Evolutionary conservation across 2,888 invertebrate genomes (phyloP), one percentile per base, ranked within the genome.

Genomic region (Bembecia ichneumoniformis): DNA sequence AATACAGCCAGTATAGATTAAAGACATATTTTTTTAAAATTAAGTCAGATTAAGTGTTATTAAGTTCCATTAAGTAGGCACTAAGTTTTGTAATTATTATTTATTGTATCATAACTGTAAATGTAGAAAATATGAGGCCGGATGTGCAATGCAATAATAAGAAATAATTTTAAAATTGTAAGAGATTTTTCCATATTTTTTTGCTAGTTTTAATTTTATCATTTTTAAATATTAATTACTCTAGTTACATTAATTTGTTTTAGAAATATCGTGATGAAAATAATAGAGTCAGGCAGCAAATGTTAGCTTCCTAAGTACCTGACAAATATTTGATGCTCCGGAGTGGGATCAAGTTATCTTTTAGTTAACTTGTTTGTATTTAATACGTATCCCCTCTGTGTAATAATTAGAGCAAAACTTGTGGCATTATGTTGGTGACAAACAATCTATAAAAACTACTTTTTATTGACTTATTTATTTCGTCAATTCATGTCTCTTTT

Each of bases 111-210:
- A 28, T 51, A 50, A 48, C 44, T 47, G 16, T 54, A 49, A 48
- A 53, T 55, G 47, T 49, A 55, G 59, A 55, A 40, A 57, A 59
- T 49, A 57, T 69, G 70, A 68, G 86, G 86, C 86, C 86, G 86
- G 86, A 74, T 62, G 86, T 86, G 86, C 86, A 86, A 86, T 86
- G 77, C 82, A 86, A 86, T 75, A 76, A 70, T 82, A 82, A 72
- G 53, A 48, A 13, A 45, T 45, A 46, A 13, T 40, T 28, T 28
- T 28, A 28, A 28, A 28, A 28, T 28, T 28, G 5, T 28, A 28
- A 28, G 7, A 7, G 9, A n/a, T n/a, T 28, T 28, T 28, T 28
- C 28, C 9, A 9, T 28, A 28, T 28, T 28, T 28, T 28, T 7
- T 28, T 28, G 7, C 5, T 28, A 28, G 20, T 20, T 28, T 28